These are phyloP conservation scores for Sphaerophoria taeniata DNA, from an alignment of 2,888 invertebrate species.

Conservation along the genomic window DNA sequence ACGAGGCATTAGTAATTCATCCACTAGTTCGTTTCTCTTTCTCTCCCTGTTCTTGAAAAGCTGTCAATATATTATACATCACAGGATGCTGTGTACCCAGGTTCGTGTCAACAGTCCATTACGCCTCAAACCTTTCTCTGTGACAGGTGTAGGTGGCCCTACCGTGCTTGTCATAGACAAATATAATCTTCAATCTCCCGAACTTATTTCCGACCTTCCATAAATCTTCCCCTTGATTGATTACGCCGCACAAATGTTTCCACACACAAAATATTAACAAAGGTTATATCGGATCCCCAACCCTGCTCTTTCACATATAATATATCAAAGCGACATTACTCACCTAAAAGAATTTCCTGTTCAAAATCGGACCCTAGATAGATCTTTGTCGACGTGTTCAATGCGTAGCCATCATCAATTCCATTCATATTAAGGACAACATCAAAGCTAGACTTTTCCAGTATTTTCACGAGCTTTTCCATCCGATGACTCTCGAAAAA, in stretches of 20 bases:
- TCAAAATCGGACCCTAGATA: slow-evolving; percentile 73
- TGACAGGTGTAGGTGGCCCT: background rate
- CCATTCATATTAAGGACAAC: slow-evolving; percentile 76
- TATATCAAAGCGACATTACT: slow-evolving; percentile 41
- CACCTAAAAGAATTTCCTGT: slow-evolving; percentile 76
- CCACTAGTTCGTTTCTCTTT: too few relatives aligned
- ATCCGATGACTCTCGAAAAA: slow-evolving; percentile 71
- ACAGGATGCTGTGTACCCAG: too few relatives aligned
- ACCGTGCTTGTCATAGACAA: slow-evolving; percentile 8
- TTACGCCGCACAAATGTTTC: slow-evolving; percentile 12
- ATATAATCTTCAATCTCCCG: slow-evolving; percentile 27
- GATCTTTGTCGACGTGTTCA: slow-evolving; percentile 75
- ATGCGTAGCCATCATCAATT: slow-evolving; percentile 56
- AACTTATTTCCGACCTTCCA: slow-evolving; percentile 34
- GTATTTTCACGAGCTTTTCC: slow-evolving; percentile 75
- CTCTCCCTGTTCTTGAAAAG: too few relatives aligned
- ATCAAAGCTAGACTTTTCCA: slow-evolving; percentile 75
- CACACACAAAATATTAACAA: background rate
- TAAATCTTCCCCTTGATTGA: slow-evolving; percentile 36
- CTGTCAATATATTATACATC: too few relatives aligned
- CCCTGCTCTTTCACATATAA: background rate
- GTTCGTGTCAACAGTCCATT: too few relatives aligned
- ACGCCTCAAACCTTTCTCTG: too few relatives aligned
- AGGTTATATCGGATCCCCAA: background rate
- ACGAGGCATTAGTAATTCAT: too few relatives aligned